phyloP scores from a whole-genome alignment of 2,113 vertebrate species.

The Ciconia stormi region DNA sequence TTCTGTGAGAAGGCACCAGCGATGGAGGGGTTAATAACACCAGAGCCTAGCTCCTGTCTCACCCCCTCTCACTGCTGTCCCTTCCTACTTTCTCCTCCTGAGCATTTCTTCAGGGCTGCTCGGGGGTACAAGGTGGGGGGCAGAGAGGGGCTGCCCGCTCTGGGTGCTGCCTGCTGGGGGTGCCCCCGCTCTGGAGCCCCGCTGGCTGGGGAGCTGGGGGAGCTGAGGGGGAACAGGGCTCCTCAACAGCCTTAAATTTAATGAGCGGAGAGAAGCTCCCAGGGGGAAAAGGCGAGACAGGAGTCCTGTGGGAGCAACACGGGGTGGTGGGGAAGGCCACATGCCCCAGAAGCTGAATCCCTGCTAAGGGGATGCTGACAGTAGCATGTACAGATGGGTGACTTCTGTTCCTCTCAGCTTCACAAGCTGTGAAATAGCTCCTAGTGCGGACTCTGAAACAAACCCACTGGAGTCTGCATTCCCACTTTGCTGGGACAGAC shows the following conservation, averaged over 20 bases:
- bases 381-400: background rate
- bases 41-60: background rate
- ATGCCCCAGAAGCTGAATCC: background rate
- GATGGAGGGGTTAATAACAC: background rate
- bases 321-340: rapidly evolving
- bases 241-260: background rate
- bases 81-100: background rate
- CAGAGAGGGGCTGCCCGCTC: background rate
- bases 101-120: background rate
- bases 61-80: background rate
- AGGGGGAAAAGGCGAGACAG: background rate
- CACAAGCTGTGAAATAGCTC: background rate
- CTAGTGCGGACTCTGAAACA: background rate
- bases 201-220: background rate
- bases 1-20: background rate
- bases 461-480: background rate
- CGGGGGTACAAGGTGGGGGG: background rate
- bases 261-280: background rate
- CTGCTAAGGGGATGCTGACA: background rate
- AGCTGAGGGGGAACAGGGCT: background rate
- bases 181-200: background rate
- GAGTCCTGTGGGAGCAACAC: background rate
- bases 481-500: background rate
- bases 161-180: background rate
- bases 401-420: background rate